Conservation (phyloP, 1,140 invertebrate species). For the Pseudachorutes palmiensis region DNA sequence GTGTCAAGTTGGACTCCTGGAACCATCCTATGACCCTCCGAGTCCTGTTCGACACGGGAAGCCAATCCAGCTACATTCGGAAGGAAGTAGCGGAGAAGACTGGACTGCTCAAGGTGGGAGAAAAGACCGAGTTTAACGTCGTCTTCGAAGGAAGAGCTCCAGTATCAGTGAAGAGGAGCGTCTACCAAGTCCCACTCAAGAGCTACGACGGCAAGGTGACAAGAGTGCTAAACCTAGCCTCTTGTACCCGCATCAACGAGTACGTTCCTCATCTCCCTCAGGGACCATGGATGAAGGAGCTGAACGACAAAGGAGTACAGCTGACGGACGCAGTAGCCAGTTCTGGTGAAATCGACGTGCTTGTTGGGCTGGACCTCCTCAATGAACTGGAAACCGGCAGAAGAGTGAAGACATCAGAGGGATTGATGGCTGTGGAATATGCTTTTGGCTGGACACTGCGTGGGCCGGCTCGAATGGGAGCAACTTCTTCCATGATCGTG, state of each 20-base stretch:
- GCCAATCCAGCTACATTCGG: background rate
- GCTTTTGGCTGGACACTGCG: constrained; percentile 40
- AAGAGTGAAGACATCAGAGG: constrained; percentile 8
- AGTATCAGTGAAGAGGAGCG: background rate
- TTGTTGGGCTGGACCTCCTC: constrained; percentile 14
- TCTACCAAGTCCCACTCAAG: background rate
- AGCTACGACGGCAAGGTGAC: background rate
- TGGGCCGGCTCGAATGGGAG: constrained; percentile 23
- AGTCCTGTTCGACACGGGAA: constrained; percentile 7
- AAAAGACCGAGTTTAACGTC: background rate
- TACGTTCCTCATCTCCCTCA: background rate
- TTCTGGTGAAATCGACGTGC: background rate
- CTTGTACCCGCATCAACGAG: background rate
- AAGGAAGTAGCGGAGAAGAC: background rate
- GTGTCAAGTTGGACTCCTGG: background rate
- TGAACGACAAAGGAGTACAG: constrained; percentile 21
- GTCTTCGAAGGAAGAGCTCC: constrained; percentile 12
- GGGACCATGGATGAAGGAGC: constrained; percentile 26
- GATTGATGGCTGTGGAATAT: constrained; percentile 38
- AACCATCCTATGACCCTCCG: background rate
- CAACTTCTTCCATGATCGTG: background rate
- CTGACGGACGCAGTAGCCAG: constrained; percentile 24
- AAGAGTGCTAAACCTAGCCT: constrained; percentile 11
- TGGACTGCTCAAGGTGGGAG: background rate
- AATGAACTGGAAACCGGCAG: background rate